phyloP scores from a whole-genome alignment of 2,113 vertebrate genomes.

The Rattus norvegicus region DNA sequence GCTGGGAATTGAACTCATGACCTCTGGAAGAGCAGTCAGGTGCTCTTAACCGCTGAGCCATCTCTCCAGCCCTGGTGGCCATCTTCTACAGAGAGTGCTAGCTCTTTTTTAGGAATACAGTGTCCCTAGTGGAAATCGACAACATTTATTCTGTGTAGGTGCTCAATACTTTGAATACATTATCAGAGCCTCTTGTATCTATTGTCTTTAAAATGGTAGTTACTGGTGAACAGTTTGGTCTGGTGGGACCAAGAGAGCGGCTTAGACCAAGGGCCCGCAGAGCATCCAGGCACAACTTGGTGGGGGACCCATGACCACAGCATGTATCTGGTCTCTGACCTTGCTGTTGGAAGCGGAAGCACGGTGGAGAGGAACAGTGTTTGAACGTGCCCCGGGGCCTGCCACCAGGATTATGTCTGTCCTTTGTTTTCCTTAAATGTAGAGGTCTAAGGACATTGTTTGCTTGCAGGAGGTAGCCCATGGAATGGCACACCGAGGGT shows the following conservation, averaged over 20 bases:
- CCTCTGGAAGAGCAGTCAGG: no score
- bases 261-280: neutral
- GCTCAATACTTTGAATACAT: neutral
- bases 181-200: neutral
- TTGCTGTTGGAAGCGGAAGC: neutral
- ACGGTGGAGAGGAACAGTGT: rapidly evolving
- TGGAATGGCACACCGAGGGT: neutral
- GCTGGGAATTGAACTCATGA: no score
- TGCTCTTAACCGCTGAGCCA: no score
- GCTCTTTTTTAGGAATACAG: neutral
- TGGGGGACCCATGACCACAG: no score
- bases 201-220: neutral
- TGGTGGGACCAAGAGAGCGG: rapidly evolving
- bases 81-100: constrained; percentile 65
- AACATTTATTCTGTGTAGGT: neutral
- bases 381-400: neutral
- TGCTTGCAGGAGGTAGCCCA: neutral
- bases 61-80: no score
- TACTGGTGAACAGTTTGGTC: neutral
- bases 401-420: neutral
- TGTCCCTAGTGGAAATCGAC: neutral
- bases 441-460: neutral
- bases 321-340: neutral
- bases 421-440: neutral
- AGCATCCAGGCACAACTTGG: neutral